phyloP scores from a whole-genome alignment of 2,113 vertebrate genomes.

The Parotia lawesii region DNA sequence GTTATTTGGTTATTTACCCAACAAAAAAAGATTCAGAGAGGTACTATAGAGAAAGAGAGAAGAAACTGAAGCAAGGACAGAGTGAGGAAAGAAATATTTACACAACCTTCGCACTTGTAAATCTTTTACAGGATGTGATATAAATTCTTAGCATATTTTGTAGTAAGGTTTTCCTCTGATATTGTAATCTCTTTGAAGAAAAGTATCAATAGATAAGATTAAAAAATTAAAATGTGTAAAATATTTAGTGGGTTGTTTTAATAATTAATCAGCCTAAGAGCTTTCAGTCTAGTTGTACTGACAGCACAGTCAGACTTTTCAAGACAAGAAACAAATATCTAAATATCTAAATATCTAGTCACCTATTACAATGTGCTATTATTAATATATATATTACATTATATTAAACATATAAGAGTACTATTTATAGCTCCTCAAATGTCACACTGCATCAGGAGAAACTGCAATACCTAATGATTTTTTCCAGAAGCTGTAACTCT shows the following conservation, averaged over 20 bases:
- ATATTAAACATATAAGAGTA: neutral
- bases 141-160: neutral
- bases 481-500: neutral
- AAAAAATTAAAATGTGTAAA: slow-evolving; percentile 43
- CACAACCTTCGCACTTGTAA: neutral
- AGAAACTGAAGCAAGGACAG: neutral
- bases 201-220: neutral
- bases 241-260: slow-evolving; percentile 47
- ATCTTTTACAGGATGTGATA: neutral
- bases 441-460: neutral
- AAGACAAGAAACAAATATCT: slow-evolving; percentile 1
- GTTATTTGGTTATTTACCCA: neutral
- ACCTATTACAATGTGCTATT: neutral
- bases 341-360: neutral
- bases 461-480: neutral
- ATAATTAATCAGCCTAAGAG: slow-evolving; percentile 45
- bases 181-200: neutral
- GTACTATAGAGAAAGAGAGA: neutral
- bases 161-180: neutral
- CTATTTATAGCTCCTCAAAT: neutral
- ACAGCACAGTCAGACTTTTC: neutral
- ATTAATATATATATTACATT: neutral
- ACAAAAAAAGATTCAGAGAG: neutral
- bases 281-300: neutral
- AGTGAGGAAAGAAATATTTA: neutral